These are phyloP conservation scores for Chrysodeixis includens DNA, from an alignment of 2,888 invertebrate species.

Conservation along the genomic window DNA sequence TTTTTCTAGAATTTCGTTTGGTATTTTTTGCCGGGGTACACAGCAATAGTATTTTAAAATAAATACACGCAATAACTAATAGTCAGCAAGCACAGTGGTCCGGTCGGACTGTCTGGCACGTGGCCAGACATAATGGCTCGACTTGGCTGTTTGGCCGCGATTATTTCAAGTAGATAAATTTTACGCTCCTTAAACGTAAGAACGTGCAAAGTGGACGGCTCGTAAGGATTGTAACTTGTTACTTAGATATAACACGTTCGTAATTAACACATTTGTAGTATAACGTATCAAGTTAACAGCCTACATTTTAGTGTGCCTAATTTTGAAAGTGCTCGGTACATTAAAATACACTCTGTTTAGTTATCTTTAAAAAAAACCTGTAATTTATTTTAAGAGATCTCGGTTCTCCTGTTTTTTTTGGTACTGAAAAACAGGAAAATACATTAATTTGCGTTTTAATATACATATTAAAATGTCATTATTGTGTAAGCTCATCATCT, in stretches of 20 bases:
- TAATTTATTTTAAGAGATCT: too few relatives aligned
- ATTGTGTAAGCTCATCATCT: too few relatives aligned
- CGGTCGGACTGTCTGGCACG: conserved; percentile 72
- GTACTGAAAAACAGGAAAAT: too few relatives aligned
- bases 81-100: conserved; percentile 58
- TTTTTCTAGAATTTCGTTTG: not conserved
- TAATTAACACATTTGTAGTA: conserved; percentile 24
- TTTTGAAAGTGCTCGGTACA: not conserved
- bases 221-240: conserved; percentile 46
- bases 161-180: conserved; percentile 85
- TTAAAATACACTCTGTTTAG: too few relatives aligned
- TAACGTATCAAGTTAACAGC: not conserved
- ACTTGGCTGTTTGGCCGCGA: conserved; percentile 74
- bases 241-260: conserved; percentile 18
- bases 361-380: too few relatives aligned
- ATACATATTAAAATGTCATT: too few relatives aligned
- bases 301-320: too few relatives aligned
- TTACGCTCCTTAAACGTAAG: conserved; percentile 79
- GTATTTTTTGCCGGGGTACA: conserved; percentile 19
- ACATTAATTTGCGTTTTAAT: too few relatives aligned
- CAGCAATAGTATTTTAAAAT: conserved; percentile 54
- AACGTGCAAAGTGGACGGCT: conserved; percentile 72
- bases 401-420: too few relatives aligned
- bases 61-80: conserved; percentile 61
- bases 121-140: conserved; percentile 77